These are phyloP conservation scores for Liopterus haemorrhoidalis DNA, from an alignment of 2,888 invertebrate species.

Conservation along the genomic window DNA sequence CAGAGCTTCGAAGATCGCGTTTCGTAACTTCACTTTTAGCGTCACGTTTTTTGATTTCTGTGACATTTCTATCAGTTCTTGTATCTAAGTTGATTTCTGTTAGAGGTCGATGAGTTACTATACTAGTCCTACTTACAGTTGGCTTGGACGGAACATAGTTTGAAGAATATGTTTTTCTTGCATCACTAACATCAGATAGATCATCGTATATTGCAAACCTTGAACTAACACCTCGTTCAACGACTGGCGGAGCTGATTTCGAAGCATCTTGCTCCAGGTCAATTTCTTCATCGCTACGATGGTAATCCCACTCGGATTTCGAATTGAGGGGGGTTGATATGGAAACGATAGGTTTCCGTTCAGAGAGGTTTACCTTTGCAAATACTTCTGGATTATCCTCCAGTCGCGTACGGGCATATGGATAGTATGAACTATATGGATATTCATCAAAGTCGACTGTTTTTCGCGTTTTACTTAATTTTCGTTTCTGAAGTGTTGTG, in stretches of 20 bases:
- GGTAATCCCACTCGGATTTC: conserved; percentile 8
- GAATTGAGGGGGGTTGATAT: conserved; percentile 4
- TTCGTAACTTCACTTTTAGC: conserved; percentile 9
- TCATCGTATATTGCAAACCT: conserved; percentile 32
- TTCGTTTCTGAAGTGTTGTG: conserved; percentile 40
- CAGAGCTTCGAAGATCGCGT: conserved; percentile 29
- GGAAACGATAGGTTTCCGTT: background rate
- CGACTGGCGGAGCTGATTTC: conserved; percentile 41
- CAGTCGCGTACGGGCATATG: conserved; percentile 48
- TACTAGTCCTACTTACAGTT: conserved; percentile 13
- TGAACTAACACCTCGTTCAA: conserved; percentile 29
- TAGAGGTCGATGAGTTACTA: conserved; percentile 11
- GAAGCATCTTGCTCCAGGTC: conserved; percentile 40
- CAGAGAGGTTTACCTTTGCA: conserved; percentile 22
- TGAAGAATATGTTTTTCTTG: conserved; percentile 18
- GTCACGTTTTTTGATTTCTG: conserved; percentile 2
- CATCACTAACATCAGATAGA: conserved; percentile 25
- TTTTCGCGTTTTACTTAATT: conserved; percentile 42
- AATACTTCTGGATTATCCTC: conserved; percentile 41
- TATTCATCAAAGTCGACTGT: conserved; percentile 44
- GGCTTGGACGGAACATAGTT: conserved; percentile 16
- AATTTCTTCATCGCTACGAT: conserved; percentile 36
- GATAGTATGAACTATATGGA: conserved; percentile 49
- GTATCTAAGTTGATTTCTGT: conserved; percentile 13
- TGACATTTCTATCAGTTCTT: background rate